Evolutionary conservation across 2,113 vertebrate species (phyloP).

Genomic region (Conger conger): DNA sequence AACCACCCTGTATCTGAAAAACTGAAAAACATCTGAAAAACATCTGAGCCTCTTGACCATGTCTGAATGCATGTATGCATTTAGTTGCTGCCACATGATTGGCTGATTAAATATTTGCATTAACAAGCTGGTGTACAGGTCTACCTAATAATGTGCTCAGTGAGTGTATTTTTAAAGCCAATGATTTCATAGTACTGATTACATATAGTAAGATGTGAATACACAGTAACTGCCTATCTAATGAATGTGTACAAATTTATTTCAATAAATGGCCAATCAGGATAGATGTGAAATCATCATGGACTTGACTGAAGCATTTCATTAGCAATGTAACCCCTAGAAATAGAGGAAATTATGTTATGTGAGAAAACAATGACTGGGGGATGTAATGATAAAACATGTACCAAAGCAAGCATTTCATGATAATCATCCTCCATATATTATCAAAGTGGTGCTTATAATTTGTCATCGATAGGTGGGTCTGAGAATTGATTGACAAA

Average conservation of each 20-base stretch:
- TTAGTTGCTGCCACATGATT: too few relatives aligned
- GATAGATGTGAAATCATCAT: neutral
- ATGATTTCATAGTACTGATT: neutral
- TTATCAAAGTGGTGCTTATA: neutral
- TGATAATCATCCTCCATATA: neutral
- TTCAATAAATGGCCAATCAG: conserved; percentile 19
- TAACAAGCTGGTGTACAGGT: too few relatives aligned
- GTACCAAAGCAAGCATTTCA: neutral
- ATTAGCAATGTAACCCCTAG: neutral
- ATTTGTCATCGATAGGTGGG: neutral
- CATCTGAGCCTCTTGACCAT: too few relatives aligned
- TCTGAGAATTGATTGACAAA: neutral
- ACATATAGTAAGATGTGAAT: neutral
- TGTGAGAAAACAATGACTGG: neutral
- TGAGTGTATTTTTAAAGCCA: conserved; percentile 2
- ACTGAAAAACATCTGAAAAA: too few relatives aligned
- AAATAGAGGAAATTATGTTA: neutral
- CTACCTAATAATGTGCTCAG: too few relatives aligned
- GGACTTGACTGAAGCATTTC: neutral
- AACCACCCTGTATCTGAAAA: too few relatives aligned
- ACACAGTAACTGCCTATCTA: neutral
- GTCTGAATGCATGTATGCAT: too few relatives aligned
- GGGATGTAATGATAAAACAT: neutral
- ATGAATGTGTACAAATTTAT: neutral
- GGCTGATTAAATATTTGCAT: too few relatives aligned